A percentile compares a stretch with the other conserved stretches of the same genome.
These are phyloP conservation scores for Acipenser ruthenus DNA, from an alignment of 2,797 vertebrate genomes.

Conservation along the genomic window DNA sequence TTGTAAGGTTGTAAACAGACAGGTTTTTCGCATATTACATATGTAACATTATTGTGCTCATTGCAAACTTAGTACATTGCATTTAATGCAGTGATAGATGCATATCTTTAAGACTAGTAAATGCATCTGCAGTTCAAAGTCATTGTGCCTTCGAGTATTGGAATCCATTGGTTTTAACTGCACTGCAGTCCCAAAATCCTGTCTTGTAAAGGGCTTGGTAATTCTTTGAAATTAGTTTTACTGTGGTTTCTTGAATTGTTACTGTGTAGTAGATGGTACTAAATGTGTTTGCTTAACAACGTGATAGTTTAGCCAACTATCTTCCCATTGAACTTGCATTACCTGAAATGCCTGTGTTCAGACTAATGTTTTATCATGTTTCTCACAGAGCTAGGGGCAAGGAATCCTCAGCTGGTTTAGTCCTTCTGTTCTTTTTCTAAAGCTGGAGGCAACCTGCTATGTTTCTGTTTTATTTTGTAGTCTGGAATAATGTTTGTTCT, in stretches of 20 bases:
- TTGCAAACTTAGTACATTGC: too few relatives aligned
- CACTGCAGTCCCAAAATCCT: conserved; percentile 44
- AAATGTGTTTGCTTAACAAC: conserved; percentile 59
- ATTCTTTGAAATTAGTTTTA: conserved; percentile 43
- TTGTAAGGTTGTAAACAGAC: too few relatives aligned
- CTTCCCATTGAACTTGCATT: conserved; percentile 28
- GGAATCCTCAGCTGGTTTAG: conserved; percentile 53
- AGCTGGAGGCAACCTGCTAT: conserved; percentile 40
- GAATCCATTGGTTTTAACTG: conserved; percentile 54
- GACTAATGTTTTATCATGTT: conserved; percentile 52
- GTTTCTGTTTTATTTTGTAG: conserved; percentile 9
- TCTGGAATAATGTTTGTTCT: conserved; percentile 19
- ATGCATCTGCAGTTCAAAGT: conserved; percentile 19
- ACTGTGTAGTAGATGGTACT: conserved; percentile 51
- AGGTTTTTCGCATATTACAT: too few relatives aligned
- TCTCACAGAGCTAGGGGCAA: conserved; percentile 45
- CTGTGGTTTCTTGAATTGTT: conserved; percentile 48
- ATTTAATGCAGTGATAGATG: not conserved
- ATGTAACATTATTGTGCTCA: too few relatives aligned
- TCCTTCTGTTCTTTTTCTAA: conserved; percentile 45
- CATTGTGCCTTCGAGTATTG: conserved; percentile 40
- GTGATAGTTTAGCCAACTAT: conserved; percentile 40
- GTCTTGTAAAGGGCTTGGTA: conserved; percentile 31
- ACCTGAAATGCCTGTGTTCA: conserved; percentile 40
- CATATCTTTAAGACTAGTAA: not conserved